Conservation (phyloP, 2,797 vertebrate species). For the Dallia pectoralis region DNA sequence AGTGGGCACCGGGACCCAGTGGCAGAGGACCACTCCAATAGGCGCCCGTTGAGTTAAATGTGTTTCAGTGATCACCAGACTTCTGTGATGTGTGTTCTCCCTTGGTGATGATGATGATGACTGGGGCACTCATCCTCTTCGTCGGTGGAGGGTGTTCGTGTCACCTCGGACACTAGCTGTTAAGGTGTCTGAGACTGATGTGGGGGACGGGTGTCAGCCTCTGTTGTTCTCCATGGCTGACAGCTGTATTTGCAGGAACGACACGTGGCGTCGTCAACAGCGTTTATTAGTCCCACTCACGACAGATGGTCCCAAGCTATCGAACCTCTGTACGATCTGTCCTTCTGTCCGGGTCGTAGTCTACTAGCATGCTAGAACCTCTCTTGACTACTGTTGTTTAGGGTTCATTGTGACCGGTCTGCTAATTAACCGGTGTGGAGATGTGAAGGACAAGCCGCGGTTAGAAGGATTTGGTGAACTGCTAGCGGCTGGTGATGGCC, state of each 20-base stretch:
- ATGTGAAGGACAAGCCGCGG: constrained; percentile 20
- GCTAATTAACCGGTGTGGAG: constrained; percentile 31
- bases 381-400: constrained; percentile 1
- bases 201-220: constrained; percentile 26
- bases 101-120: neutral
- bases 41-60: neutral
- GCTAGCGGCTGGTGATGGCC: constrained; percentile 11
- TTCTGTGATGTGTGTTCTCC: neutral
- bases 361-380: neutral
- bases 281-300: constrained; percentile 7
- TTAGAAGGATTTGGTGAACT: constrained; percentile 11
- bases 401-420: constrained; percentile 10
- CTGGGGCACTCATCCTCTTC: constrained; percentile 8
- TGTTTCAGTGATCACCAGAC: neutral
- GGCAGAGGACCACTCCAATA: neutral
- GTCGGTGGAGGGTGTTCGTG: constrained; percentile 24
- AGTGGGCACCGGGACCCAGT: neutral
- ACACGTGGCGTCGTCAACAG: constrained; percentile 24
- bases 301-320: constrained; percentile 20
- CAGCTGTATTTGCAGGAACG: constrained; percentile 27
- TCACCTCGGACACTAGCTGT: constrained; percentile 28
- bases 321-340: neutral
- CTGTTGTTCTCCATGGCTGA: constrained; percentile 15
- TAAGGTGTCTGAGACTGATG: constrained; percentile 40
- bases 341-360: neutral